phyloP scores from a whole-genome alignment of 2,797 vertebrate species.

The Columba guinea region DNA sequence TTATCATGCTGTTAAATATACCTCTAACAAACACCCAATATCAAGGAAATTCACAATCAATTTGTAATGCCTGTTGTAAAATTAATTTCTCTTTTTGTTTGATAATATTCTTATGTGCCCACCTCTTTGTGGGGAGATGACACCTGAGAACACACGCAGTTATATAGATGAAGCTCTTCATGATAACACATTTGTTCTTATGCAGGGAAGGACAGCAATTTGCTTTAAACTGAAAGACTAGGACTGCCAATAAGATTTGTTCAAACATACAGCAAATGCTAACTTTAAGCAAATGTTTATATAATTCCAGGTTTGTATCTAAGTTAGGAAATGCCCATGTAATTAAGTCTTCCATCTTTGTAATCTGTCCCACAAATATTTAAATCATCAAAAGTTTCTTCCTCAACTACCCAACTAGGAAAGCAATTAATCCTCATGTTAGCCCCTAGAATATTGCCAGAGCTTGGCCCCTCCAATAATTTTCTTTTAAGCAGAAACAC shows the following conservation, averaged over 20 bases:
- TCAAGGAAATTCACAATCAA: not conserved
- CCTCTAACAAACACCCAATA: not conserved
- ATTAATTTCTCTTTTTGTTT: not conserved
- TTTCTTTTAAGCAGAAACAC: not conserved
- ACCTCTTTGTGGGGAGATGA: not conserved
- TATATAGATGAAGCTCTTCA: not conserved
- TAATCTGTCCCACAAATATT: not conserved
- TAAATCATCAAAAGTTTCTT: not conserved
- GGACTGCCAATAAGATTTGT: not conserved
- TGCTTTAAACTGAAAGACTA: not conserved
- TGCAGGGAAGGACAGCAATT: not conserved
- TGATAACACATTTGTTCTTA: not conserved
- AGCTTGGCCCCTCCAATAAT: not conserved
- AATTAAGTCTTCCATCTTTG: not conserved
- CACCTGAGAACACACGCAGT: not conserved
- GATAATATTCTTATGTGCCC: not conserved
- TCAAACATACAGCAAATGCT: not conserved
- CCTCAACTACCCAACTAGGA: not conserved
- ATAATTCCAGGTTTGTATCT: not conserved
- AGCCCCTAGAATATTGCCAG: not conserved
- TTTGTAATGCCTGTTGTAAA: not conserved
- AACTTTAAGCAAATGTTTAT: not conserved
- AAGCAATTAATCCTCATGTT: not conserved
- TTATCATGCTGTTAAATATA: not conserved
- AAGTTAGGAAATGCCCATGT: not conserved